These are phyloP conservation scores for Champsocephalus gunnari DNA, from an alignment of 2,797 vertebrate species.

Conservation along the genomic window DNA sequence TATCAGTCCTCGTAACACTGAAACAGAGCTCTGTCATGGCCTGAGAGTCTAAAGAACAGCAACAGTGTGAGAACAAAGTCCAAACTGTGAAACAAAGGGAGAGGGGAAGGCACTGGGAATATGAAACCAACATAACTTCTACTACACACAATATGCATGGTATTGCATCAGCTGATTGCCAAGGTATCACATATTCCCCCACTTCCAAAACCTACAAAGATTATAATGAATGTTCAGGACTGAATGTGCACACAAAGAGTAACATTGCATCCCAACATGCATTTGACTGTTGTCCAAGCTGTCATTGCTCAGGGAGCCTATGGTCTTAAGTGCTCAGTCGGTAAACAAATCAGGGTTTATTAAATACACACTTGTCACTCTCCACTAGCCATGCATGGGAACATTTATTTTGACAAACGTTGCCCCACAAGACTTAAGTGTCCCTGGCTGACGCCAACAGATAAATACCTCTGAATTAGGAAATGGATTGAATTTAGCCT, in stretches of 20 bases:
- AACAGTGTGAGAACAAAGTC: slow-evolving; percentile 50
- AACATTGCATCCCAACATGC: slow-evolving; percentile 71
- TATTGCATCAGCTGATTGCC: slow-evolving; percentile 45
- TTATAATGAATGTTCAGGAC: slow-evolving; percentile 49
- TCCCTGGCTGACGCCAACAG: slow-evolving; percentile 85
- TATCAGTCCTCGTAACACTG: slow-evolving; percentile 45
- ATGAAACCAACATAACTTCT: slow-evolving; percentile 30
- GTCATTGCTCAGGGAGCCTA: slow-evolving; percentile 54
- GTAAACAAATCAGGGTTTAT: slow-evolving; percentile 89
- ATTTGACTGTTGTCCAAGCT: slow-evolving; percentile 71
- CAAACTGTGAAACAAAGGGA: slow-evolving; percentile 28
- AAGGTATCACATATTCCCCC: slow-evolving; percentile 19
- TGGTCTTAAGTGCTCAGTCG: slow-evolving; percentile 80
- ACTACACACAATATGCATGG: not conserved
- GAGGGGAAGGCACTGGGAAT: slow-evolving; percentile 10
- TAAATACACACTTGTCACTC: slow-evolving; percentile 86
- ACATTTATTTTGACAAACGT: slow-evolving; percentile 93
- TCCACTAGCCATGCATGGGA: slow-evolving; percentile 80
- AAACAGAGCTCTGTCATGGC: slow-evolving; percentile 40
- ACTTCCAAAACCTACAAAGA: slow-evolving; percentile 21
- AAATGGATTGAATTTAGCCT: slow-evolving; percentile 84
- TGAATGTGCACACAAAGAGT: slow-evolving; percentile 49
- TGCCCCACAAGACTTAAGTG: slow-evolving; percentile 85
- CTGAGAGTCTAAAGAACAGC: slow-evolving; percentile 67
- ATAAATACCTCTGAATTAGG: slow-evolving; percentile 87